phyloP scores from a whole-genome alignment of 2,113 vertebrate genomes.

The Vicugna pacos region DNA sequence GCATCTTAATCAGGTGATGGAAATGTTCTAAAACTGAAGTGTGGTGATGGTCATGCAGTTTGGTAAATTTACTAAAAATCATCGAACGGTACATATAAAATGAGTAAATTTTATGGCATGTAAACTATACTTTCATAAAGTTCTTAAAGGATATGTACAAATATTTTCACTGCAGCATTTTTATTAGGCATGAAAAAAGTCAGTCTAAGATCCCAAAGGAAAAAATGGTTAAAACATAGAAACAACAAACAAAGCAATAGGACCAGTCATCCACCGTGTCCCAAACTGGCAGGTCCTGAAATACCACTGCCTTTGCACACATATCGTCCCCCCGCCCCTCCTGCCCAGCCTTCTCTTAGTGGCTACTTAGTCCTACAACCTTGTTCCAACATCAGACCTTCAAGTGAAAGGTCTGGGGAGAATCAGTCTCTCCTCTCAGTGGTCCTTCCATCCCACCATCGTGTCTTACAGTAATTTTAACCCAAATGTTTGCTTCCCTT shows the following conservation, averaged over 20 bases:
- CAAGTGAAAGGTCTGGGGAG: neutral
- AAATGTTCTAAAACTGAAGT: neutral
- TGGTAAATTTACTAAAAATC: constrained; percentile 19
- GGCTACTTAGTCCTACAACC: neutral
- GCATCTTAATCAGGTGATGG: neutral
- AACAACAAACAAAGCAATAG: neutral
- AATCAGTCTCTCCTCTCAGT: neutral
- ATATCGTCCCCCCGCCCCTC: too few relatives aligned
- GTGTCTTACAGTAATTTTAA: neutral
- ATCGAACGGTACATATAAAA: neutral
- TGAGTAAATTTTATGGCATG: neutral
- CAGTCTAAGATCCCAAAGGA: neutral
- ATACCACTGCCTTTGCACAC: too few relatives aligned
- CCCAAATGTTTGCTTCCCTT: neutral
- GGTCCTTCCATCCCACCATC: neutral
- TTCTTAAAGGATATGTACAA: neutral
- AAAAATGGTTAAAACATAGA: neutral
- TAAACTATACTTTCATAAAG: neutral
- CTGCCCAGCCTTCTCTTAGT: neutral
- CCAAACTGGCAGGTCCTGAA: neutral
- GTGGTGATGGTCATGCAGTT: neutral
- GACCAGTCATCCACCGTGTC: fast-evolving
- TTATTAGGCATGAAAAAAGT: neutral
- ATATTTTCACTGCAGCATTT: neutral
- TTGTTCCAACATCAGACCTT: neutral